phyloP scores from a whole-genome alignment of 2,113 vertebrate genomes.

The Neopipo cinnamomea region DNA sequence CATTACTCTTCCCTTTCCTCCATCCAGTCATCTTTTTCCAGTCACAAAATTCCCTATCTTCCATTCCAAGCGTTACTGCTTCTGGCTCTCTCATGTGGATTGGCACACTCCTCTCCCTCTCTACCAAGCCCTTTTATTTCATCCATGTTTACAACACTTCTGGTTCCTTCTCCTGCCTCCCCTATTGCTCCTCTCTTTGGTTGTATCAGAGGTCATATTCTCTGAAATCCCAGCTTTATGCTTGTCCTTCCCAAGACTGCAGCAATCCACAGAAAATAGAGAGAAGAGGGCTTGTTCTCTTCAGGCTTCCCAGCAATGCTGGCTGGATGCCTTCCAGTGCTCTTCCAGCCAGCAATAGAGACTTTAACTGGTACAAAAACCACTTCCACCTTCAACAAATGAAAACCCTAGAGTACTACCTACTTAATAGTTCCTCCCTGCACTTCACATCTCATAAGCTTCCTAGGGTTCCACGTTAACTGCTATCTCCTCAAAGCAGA shows the following conservation, averaged over 20 bases:
- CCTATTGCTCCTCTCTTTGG: neutral
- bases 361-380: neutral
- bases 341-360: neutral
- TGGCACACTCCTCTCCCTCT: neutral
- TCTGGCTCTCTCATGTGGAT: neutral
- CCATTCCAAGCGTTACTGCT: neutral
- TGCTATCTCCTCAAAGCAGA: slow-evolving; percentile 27
- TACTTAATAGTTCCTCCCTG: neutral
- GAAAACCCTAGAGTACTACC: neutral
- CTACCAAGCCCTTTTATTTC: neutral
- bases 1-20: neutral
- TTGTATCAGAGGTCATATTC: neutral
- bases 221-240: neutral
- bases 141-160: neutral
- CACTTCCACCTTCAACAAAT: neutral
- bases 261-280: neutral
- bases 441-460: neutral
- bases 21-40: neutral
- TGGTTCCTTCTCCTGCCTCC: neutral
- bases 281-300: neutral
- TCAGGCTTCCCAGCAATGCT: neutral
- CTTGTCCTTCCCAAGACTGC: neutral
- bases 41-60: neutral
- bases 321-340: neutral
- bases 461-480: neutral